These are phyloP conservation scores for Galago senegalensis DNA, from an alignment of 2,797 vertebrate species.

Conservation along the genomic window DNA sequence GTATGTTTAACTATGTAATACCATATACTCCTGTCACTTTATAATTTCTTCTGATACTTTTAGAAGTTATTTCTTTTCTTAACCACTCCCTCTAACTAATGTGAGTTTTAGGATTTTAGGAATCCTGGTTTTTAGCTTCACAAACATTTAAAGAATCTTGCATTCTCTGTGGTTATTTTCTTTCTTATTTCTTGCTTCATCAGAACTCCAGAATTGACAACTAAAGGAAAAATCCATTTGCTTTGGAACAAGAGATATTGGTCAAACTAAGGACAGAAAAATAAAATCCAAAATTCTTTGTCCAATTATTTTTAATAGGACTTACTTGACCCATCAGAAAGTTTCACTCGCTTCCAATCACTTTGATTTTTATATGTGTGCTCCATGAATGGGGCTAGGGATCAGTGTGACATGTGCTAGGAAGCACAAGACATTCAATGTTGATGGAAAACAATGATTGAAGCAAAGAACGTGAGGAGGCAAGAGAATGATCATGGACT, in stretches of 20 bases:
- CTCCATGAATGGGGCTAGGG: background rate
- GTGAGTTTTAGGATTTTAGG: background rate
- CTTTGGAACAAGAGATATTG: background rate
- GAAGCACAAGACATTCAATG: background rate
- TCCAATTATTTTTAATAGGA: background rate
- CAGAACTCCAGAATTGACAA: background rate
- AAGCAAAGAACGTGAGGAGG: background rate
- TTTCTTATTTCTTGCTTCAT: background rate
- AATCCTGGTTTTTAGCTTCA: background rate
- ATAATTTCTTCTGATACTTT: background rate
- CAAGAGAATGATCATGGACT: background rate
- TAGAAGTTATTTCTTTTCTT: background rate
- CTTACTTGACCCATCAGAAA: background rate
- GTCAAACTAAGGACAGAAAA: background rate
- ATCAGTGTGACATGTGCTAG: background rate
- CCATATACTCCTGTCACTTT: background rate
- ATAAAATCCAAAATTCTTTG: background rate
- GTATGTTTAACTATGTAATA: background rate
- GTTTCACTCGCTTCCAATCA: background rate
- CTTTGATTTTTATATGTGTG: background rate
- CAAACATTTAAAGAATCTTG: background rate
- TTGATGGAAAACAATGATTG: background rate
- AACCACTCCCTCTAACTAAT: background rate
- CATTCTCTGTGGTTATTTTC: background rate
- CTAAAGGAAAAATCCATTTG: background rate